Conservation (phyloP, 2,888 invertebrate species). For the Tetragonisca angustula region DNA sequence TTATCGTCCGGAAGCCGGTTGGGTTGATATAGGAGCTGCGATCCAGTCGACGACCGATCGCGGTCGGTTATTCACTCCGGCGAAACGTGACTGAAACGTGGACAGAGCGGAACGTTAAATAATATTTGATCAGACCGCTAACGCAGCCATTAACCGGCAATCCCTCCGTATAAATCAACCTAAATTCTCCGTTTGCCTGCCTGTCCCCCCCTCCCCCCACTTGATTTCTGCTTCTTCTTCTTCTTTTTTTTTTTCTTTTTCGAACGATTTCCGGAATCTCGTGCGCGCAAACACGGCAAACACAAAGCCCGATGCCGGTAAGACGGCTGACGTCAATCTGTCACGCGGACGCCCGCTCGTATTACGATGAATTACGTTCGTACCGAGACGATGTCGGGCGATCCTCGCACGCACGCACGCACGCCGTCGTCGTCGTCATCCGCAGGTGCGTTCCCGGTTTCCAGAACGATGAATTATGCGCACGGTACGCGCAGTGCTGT, state of each 20-base stretch:
- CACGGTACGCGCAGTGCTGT: slow-evolving; percentile 24
- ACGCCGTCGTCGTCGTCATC: slow-evolving; percentile 47
- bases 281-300: slow-evolving; percentile 2
- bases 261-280: slow-evolving; percentile 9
- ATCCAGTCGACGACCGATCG: slow-evolving; percentile 17
- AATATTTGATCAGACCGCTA: slow-evolving; percentile 42
- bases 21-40: slow-evolving; percentile 31
- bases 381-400: slow-evolving; percentile 21
- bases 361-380: slow-evolving; percentile 52
- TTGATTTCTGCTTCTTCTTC: background rate
- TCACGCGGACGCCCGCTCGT: slow-evolving; percentile 35
- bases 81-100: slow-evolving; percentile 47
- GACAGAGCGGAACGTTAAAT: slow-evolving; percentile 29
- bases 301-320: background rate
- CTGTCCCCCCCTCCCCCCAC: background rate
- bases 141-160: slow-evolving; percentile 6
- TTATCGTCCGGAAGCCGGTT: background rate
- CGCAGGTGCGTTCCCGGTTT: slow-evolving; percentile 49
- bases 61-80: slow-evolving; percentile 32
- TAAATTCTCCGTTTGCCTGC: background rate
- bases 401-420: slow-evolving; percentile 4
- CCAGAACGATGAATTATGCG: slow-evolving; percentile 54
- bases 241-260: background rate
- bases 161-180: slow-evolving; percentile 39
- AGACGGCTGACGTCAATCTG: slow-evolving; percentile 58